Base-by-base conservation (phyloP, 2,113 vertebrate species). In the Gyps fulvus region DNA sequence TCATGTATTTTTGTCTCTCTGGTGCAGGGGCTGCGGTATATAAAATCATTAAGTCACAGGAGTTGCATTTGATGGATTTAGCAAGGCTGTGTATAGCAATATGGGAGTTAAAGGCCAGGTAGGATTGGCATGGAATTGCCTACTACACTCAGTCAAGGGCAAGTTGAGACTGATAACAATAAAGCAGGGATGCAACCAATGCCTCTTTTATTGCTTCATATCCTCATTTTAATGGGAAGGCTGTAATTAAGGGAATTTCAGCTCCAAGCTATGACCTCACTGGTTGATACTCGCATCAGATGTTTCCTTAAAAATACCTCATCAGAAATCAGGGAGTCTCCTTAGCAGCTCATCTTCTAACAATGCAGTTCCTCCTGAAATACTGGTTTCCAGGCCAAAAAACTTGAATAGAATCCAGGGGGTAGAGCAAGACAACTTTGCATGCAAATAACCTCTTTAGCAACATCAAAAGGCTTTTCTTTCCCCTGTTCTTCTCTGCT, bases 341-440 rank as follows among this genome's bases (percentile, higher is more conserved):
- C 55, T 47, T 26, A 82, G 85, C 40, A 73, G 49, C 57, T 94
- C 78, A 71, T 73, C 73, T 93, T 72, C 67, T 82, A 95, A 50
- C 93, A 89, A 93, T 92, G 96, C 42, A 38, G 96, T 21, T 91
- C 84, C 69, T 94, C 98, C 61, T 96, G 98, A 98, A 98, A 97
- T 97, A 97, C 98, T 90, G 92, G 98, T 98, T 98, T 95, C 65
- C 65, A 34, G 72, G 49, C 47, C 14, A 40, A 84, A 65, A 89
- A 49, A 36, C 58, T 88, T 92, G 79, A 87, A 62, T 96, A 88
- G 93, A 97, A 97, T 97, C 90, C 82, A 93, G 82, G 76, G 72
- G 10, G 29, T 69, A 95, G 83, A 97, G 73, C 77, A 97, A 95
- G 77, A 73, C 69, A 81, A 22, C 66, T 87, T 95, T 91, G 55